phyloP scores from a whole-genome alignment of 2,797 vertebrate genomes.

The Synanceia verrucosa region DNA sequence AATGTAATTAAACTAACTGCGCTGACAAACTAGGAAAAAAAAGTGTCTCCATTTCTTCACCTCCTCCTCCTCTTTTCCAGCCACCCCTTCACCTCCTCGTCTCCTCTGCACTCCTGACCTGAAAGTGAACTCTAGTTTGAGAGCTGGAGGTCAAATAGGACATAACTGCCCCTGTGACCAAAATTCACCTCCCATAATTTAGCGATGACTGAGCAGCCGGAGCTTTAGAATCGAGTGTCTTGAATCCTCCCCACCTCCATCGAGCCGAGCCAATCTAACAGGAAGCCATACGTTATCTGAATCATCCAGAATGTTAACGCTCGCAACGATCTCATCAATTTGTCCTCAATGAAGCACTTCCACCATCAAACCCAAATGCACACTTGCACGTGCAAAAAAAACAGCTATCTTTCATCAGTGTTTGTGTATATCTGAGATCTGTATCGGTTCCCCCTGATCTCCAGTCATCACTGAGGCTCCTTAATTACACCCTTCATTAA shows the following conservation, averaged over 20 bases:
- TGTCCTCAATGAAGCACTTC: constrained; percentile 48
- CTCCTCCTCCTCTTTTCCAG: neutral
- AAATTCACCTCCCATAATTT: constrained; percentile 72
- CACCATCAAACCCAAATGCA: constrained; percentile 19
- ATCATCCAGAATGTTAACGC: constrained; percentile 48
- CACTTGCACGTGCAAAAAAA: constrained; percentile 28
- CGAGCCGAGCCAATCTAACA: constrained; percentile 57
- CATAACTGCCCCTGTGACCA: constrained; percentile 67
- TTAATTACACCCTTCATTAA: constrained; percentile 85
- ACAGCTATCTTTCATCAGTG: constrained; percentile 74
- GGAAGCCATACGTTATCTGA: constrained; percentile 71
- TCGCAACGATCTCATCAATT: constrained; percentile 43
- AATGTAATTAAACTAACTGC: constrained; percentile 38
- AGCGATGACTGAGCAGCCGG: constrained; percentile 18
- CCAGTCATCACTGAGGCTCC: constrained; percentile 77
- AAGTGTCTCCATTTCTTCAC: constrained; percentile 8
- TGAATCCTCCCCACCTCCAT: constrained; percentile 43
- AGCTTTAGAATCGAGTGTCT: constrained; percentile 27
- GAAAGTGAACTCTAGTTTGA: constrained; percentile 66
- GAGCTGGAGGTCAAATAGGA: constrained; percentile 70
- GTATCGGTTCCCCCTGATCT: constrained; percentile 74
- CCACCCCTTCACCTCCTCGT: constrained; percentile 42
- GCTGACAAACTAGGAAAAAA: constrained; percentile 21
- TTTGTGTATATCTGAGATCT: constrained; percentile 79
- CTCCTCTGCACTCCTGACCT: constrained; percentile 64